Evolutionary conservation across 2,888 invertebrate genomes (phyloP).

Genomic region (Drosophila meridionalis): DNA sequence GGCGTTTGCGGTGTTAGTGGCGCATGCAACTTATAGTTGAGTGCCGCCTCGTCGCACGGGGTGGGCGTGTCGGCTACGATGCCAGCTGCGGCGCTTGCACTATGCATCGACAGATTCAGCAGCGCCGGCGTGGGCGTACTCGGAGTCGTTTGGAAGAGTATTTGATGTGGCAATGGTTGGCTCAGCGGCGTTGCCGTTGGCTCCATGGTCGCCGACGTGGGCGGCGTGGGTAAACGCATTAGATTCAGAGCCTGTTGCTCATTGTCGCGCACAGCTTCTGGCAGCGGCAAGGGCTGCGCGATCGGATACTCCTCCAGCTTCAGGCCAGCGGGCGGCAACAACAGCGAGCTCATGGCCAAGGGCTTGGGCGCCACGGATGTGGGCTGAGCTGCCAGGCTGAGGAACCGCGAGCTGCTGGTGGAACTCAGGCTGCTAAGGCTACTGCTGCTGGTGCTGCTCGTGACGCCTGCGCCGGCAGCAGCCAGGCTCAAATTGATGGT

Average conservation of each 20-base stretch:
- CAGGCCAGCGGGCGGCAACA: slow-evolving; percentile 85
- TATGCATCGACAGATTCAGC: slow-evolving; percentile 68
- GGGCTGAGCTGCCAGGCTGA: slow-evolving; percentile 67
- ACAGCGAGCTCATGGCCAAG: slow-evolving; percentile 58
- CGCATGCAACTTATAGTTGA: slow-evolving; percentile 69
- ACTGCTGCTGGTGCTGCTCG: slow-evolving; percentile 74
- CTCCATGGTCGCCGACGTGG: slow-evolving; percentile 81
- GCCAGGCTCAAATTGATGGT: slow-evolving; percentile 79
- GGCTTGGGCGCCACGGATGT: slow-evolving; percentile 48
- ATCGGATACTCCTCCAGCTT: slow-evolving; percentile 89
- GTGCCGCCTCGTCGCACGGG: slow-evolving; percentile 55
- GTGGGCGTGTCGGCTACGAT: slow-evolving; percentile 38
- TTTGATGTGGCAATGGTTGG: slow-evolving; percentile 60
- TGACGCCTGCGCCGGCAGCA: slow-evolving; percentile 66
- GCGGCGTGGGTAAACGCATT: slow-evolving; percentile 82
- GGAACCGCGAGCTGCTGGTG: slow-evolving; percentile 77
- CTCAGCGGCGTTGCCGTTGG: slow-evolving; percentile 47
- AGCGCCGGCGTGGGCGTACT: slow-evolving; percentile 53
- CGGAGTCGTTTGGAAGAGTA: slow-evolving; percentile 69
- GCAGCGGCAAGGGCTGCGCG: slow-evolving; percentile 56
- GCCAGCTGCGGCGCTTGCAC: slow-evolving; percentile 31
- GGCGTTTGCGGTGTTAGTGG: slow-evolving; percentile 78
- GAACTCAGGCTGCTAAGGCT: slow-evolving; percentile 61
- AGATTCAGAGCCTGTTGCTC: slow-evolving; percentile 79
- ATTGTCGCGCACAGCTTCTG: slow-evolving; percentile 62